A percentile compares a stretch with the other conserved stretches of the same genome.
Evolutionary conservation across 2,113 vertebrate species (phyloP).

Genomic region (Chlamydotis undulata): DNA sequence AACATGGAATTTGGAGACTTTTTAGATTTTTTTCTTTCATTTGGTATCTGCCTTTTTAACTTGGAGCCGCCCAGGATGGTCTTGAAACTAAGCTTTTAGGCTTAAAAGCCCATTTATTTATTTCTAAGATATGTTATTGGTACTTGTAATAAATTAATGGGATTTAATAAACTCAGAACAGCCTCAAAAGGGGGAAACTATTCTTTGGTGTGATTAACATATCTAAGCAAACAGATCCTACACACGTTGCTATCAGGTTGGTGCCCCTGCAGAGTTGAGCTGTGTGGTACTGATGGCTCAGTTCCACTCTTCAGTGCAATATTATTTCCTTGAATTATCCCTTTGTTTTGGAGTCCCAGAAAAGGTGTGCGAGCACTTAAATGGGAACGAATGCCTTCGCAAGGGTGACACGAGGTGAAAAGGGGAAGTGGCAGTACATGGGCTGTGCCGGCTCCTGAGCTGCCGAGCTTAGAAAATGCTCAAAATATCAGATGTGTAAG

Average conservation of each 20-base stretch:
- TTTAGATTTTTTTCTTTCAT: neutral
- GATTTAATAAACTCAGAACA: neutral
- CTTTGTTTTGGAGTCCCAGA: neutral
- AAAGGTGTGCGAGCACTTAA: neutral
- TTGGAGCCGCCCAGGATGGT: neutral
- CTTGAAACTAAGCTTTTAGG: neutral
- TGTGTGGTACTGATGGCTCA: neutral
- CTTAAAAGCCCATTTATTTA: neutral
- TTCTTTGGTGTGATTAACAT: neutral
- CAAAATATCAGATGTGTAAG: constrained; percentile 12
- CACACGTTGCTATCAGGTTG: neutral
- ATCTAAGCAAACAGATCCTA: neutral
- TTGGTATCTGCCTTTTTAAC: neutral
- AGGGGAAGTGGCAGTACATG: neutral
- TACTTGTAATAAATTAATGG: neutral
- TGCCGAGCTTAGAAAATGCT: constrained; percentile 20
- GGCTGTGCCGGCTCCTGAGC: neutral
- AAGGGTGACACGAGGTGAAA: neutral
- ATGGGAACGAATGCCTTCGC: neutral
- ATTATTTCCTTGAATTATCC: neutral
- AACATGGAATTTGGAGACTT: constrained; percentile 64
- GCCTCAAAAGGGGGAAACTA: neutral
- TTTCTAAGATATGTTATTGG: neutral
- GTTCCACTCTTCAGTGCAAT: neutral
- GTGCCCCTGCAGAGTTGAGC: neutral